These are phyloP conservation scores for Rhingia campestris DNA, from an alignment of 2,888 invertebrate genomes.

Conservation along the genomic window DNA sequence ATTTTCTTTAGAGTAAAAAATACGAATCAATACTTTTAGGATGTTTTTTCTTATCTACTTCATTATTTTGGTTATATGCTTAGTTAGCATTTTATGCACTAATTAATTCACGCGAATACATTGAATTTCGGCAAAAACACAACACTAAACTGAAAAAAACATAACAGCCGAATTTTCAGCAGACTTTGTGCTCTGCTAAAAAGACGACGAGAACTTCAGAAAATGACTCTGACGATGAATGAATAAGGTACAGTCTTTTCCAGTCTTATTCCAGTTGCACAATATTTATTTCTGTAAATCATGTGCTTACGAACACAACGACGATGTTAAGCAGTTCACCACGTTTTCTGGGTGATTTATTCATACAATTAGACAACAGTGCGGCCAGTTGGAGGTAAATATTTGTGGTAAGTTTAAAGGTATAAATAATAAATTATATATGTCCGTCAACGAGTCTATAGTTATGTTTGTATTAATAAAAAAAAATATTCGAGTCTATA, in stretches of 20 bases:
- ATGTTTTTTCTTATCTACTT: constrained; percentile 5
- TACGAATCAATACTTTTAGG: constrained; percentile 15
- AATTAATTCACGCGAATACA: constrained; percentile 8
- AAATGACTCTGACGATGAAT: background rate
- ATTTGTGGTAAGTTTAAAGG: no score
- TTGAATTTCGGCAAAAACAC: constrained; percentile 26
- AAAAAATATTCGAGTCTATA: no score
- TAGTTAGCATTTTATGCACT: constrained; percentile 16
- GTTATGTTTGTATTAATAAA: no score
- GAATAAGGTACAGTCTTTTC: background rate
- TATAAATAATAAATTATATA: no score
- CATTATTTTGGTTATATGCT: constrained; percentile 20
- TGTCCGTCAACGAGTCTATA: no score
- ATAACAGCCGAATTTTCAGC: constrained; percentile 25
- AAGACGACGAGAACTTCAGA: constrained; percentile 1
- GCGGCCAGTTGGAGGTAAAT: no score
- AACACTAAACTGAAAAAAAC: constrained; percentile 35
- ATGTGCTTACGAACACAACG: no score
- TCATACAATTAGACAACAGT: no score
- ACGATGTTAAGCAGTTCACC: no score
- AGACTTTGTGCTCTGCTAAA: background rate
- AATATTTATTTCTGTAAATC: background rate
- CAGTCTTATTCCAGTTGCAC: background rate
- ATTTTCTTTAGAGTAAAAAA: constrained; percentile 17
- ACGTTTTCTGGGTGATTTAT: no score